A percentile compares a stretch with the other conserved stretches of the same genome.
Evolutionary conservation across 1,140 invertebrate species (phyloP).

Genomic region (Tetranychus cinnabarinus): DNA sequence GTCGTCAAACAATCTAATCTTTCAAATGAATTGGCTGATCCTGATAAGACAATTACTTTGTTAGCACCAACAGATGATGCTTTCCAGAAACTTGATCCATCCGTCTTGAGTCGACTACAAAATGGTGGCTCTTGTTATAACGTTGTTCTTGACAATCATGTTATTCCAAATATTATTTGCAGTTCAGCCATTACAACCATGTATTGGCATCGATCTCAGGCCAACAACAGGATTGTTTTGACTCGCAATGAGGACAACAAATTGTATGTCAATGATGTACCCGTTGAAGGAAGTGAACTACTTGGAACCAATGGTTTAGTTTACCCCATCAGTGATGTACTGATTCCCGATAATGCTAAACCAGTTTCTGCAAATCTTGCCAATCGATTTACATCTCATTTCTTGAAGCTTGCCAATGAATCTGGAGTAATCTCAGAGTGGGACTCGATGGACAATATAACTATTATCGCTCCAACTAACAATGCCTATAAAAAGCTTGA

Average conservation of each 20-base stretch:
- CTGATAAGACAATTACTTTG: slow-evolving; percentile 26
- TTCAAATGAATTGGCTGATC: slow-evolving; percentile 16
- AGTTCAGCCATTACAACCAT: slow-evolving; percentile 30
- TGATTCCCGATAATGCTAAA: slow-evolving; percentile 22
- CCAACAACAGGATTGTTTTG: slow-evolving; percentile 27
- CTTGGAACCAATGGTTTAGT: slow-evolving; percentile 32
- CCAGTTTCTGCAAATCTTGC: slow-evolving; percentile 15
- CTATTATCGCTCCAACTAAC: slow-evolving; percentile 29
- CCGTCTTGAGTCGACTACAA: slow-evolving; percentile 4
- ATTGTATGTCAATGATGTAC: slow-evolving; percentile 23
- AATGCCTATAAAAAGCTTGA: slow-evolving; percentile 19
- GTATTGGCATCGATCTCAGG: slow-evolving; percentile 28
- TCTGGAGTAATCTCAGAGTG: slow-evolving; percentile 22
- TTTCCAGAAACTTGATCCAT: slow-evolving; percentile 21
- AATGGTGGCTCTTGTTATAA: not conserved
- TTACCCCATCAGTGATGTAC: slow-evolving; percentile 27
- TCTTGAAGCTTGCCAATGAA: slow-evolving; percentile 21
- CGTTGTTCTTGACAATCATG: slow-evolving; percentile 22
- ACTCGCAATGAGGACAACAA: slow-evolving; percentile 24
- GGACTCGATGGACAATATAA: slow-evolving; percentile 23
- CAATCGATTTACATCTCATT: slow-evolving; percentile 20
- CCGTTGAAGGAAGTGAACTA: slow-evolving; percentile 20
- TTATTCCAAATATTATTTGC: slow-evolving; percentile 39
- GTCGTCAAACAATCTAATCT: not conserved
- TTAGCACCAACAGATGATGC: slow-evolving; percentile 29